These are phyloP conservation scores for Drosophila mauritiana DNA, from an alignment of 1,140 invertebrate species.

Conservation along the genomic window DNA sequence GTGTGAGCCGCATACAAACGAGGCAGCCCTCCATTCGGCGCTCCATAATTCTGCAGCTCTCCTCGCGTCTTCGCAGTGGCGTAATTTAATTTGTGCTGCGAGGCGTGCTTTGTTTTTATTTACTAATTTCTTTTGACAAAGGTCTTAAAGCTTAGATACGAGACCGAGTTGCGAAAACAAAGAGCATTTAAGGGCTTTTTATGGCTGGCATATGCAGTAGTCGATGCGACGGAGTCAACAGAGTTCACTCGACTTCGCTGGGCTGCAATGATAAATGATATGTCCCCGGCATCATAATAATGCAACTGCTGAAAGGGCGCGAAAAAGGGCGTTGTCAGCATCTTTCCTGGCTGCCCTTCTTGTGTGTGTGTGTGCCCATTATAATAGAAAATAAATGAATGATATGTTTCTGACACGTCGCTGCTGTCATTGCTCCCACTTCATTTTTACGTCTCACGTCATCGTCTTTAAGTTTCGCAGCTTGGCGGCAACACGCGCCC, in stretches of 20 bases:
- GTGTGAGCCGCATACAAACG: conserved; percentile 73
- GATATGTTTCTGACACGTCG: conserved; percentile 83
- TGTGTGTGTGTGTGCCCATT: conserved; percentile 48
- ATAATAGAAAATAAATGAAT: conserved; percentile 84
- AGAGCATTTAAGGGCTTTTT: conserved; percentile 61
- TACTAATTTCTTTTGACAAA: conserved; percentile 72
- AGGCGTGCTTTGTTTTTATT: conserved; percentile 78
- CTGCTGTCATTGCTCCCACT: conserved; percentile 71
- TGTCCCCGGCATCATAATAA: conserved; percentile 56
- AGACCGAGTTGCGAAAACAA: conserved; percentile 17
- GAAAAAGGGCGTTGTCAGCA: conserved; percentile 47
- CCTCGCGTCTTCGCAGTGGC: conserved; percentile 16
- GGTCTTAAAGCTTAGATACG: conserved; percentile 57
- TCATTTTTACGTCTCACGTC: conserved; percentile 60
- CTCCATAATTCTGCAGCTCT: conserved; percentile 61
- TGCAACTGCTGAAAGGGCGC: conserved; percentile 77
- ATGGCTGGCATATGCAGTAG: conserved; percentile 57
- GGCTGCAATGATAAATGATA: conserved; percentile 82
- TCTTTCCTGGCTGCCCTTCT: conserved; percentile 27
- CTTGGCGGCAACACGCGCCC: conserved; percentile 23
- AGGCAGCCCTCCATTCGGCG: conserved; percentile 8
- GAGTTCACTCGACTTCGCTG: conserved; percentile 71
- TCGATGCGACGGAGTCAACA: conserved; percentile 61
- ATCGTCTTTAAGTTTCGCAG: conserved; percentile 59
- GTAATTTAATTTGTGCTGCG: conserved; percentile 71